These are phyloP conservation scores for Bradynema listronoti DNA, from an alignment of 1,140 invertebrate genomes.

Conservation along the genomic window DNA sequence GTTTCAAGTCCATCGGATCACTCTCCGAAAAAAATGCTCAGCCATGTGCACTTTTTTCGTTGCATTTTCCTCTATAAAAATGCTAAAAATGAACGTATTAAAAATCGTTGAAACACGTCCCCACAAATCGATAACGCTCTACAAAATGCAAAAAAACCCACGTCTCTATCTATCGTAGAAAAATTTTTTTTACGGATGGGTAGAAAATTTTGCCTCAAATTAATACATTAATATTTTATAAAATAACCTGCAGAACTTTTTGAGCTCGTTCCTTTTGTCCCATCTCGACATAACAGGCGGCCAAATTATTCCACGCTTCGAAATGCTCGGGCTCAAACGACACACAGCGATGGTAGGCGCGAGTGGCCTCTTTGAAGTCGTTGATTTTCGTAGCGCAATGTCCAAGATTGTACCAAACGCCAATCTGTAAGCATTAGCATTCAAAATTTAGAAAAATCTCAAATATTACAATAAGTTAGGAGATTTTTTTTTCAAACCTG, in stretches of 20 bases:
- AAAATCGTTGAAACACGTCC: background rate
- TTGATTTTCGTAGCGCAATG: constrained; percentile 21
- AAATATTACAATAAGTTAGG: constrained; percentile 7
- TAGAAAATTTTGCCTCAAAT: too few species aligned
- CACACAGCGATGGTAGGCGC: constrained; percentile 32
- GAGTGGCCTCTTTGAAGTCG: constrained; percentile 23
- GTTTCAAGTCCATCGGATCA: too few species aligned
- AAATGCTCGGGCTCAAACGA: constrained; percentile 33
- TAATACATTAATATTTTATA: too few species aligned
- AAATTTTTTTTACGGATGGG: too few species aligned
- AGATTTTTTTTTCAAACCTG: constrained; percentile 13
- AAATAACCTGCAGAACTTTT: constrained; percentile 23
- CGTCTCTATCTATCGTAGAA: background rate
- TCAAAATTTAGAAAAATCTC: background rate
- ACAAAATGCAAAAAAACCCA: background rate
- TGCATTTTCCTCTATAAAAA: too few species aligned
- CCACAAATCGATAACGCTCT: background rate
- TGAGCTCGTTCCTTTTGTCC: constrained; percentile 23
- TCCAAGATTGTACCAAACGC: constrained; percentile 27
- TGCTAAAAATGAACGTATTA: too few species aligned
- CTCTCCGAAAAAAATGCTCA: too few species aligned
- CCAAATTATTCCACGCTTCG: constrained; percentile 35
- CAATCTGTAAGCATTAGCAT: constrained; percentile 13
- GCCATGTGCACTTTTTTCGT: too few species aligned
- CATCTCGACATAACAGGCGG: constrained; percentile 26